Evolutionary conservation across 1,140 invertebrate genomes (phyloP).

Genomic region (Oncopodura yosiiana): DNA sequence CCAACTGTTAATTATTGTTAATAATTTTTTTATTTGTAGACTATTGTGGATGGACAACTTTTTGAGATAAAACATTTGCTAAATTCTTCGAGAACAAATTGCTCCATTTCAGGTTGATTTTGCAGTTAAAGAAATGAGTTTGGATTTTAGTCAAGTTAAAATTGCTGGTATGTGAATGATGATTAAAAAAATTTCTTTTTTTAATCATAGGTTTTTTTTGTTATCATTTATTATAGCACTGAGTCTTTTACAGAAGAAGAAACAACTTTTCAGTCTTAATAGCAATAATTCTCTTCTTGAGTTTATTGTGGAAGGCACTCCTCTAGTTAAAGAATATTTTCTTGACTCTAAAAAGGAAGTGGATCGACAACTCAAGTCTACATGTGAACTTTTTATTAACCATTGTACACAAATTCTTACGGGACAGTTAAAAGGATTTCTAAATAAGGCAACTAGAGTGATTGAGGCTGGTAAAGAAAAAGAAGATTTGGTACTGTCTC

Average conservation of each 20-base stretch:
- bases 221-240: constrained; percentile 50
- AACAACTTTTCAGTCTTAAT: constrained; percentile 73
- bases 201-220: not conserved
- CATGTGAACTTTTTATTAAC: constrained; percentile 84
- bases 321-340: constrained; percentile 80
- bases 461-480: constrained; percentile 36
- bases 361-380: constrained; percentile 76
- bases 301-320: constrained; percentile 81
- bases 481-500: constrained; percentile 37
- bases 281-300: constrained; percentile 85
- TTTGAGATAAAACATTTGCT: constrained; percentile 97
- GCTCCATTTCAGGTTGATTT: constrained; percentile 97
- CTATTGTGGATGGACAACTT: constrained; percentile 76
- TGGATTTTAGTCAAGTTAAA: constrained; percentile 85
- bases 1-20: not conserved
- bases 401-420: constrained; percentile 66
- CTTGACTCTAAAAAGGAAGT: constrained; percentile 91
- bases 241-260: constrained; percentile 72
- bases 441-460: constrained; percentile 49
- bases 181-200: not conserved
- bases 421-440: constrained; percentile 57
- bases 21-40: constrained; percentile 42
- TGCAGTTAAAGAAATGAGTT: constrained; percentile 75
- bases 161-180: constrained; percentile 49
- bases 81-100: constrained; percentile 92